These are phyloP conservation scores for Troides aeacus DNA, from an alignment of 2,888 invertebrate genomes.

Conservation along the genomic window DNA sequence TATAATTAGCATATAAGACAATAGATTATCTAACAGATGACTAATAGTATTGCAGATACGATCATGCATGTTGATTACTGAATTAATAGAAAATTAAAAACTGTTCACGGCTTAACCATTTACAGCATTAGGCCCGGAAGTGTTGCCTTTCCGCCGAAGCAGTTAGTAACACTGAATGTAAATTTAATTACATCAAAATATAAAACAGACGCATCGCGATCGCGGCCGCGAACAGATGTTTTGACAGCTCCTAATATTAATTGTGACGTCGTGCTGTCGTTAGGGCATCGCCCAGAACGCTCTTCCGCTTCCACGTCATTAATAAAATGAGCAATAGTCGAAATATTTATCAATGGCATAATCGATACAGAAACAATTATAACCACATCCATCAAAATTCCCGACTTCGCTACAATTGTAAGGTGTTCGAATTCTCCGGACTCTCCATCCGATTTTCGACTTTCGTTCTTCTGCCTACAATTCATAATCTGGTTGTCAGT, in stretches of 20 bases:
- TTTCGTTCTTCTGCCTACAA: conserved; percentile 42
- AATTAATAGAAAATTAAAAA: not conserved
- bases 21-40: too few species aligned
- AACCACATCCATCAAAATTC: conserved; percentile 79
- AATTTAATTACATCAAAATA: conserved; percentile 64
- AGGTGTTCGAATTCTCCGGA: conserved; percentile 49
- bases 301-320: conserved; percentile 78
- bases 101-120: not conserved
- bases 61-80: too few species aligned
- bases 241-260: conserved; percentile 75
- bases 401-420: conserved; percentile 58
- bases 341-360: conserved; percentile 80
- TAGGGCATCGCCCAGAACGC: conserved; percentile 64
- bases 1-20: too few species aligned
- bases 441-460: conserved; percentile 41
- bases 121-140: conserved; percentile 19
- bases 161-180: conserved; percentile 34
- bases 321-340: conserved; percentile 79
- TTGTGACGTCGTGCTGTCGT: conserved; percentile 75
- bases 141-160: conserved; percentile 1
- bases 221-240: conserved; percentile 70
- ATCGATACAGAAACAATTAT: conserved; percentile 81
- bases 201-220: conserved; percentile 47
- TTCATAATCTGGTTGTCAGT: conserved; percentile 41
- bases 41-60: too few species aligned